Percentiles rank a stretch among this genome's conserved stretches.
These are phyloP conservation scores for Hemaris fuciformis DNA, from an alignment of 2,888 invertebrate species.

Conservation along the genomic window DNA sequence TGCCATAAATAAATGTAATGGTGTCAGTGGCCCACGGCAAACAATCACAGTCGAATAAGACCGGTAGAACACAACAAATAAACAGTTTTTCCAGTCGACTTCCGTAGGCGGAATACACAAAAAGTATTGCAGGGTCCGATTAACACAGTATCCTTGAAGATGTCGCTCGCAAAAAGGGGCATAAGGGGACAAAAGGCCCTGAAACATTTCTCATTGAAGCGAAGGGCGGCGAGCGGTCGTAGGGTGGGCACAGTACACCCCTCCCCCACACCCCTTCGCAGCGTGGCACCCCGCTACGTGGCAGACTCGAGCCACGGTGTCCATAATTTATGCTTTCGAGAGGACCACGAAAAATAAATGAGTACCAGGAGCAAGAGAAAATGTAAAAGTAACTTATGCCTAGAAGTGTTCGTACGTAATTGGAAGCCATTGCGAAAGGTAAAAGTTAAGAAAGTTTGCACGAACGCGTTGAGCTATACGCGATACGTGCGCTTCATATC, in stretches of 20 bases:
- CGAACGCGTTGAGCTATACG: neutral
- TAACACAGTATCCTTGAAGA: slow-evolving; percentile 80
- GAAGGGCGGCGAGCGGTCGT: slow-evolving; percentile 39
- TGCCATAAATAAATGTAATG: slow-evolving; percentile 20
- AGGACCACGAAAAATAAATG: slow-evolving; percentile 77
- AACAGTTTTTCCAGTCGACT: slow-evolving; percentile 53
- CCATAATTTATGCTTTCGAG: slow-evolving; percentile 77
- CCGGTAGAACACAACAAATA: slow-evolving; percentile 30
- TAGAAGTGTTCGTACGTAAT: slow-evolving; percentile 30
- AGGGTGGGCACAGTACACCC: slow-evolving; percentile 30
- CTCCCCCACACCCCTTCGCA: slow-evolving; percentile 20
- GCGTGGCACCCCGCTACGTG: slow-evolving; percentile 48
- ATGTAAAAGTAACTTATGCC: slow-evolving; percentile 53
- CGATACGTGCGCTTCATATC: neutral
- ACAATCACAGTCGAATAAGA: slow-evolving; percentile 46
- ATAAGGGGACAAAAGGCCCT: slow-evolving; percentile 70
- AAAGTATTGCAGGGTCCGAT: slow-evolving; percentile 70
- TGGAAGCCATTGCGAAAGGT: slow-evolving; percentile 13
- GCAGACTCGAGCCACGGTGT: slow-evolving; percentile 64
- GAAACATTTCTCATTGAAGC: slow-evolving; percentile 76
- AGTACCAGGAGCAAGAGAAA: slow-evolving; percentile 58
- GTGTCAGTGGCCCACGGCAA: slow-evolving; percentile 32
- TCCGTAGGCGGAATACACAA: slow-evolving; percentile 53
- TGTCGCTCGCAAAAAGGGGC: slow-evolving; percentile 74
- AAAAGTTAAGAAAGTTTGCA: slow-evolving; percentile 6